Conservation (phyloP, 2,797 vertebrate species). For the Delichon dasypus region DNA sequence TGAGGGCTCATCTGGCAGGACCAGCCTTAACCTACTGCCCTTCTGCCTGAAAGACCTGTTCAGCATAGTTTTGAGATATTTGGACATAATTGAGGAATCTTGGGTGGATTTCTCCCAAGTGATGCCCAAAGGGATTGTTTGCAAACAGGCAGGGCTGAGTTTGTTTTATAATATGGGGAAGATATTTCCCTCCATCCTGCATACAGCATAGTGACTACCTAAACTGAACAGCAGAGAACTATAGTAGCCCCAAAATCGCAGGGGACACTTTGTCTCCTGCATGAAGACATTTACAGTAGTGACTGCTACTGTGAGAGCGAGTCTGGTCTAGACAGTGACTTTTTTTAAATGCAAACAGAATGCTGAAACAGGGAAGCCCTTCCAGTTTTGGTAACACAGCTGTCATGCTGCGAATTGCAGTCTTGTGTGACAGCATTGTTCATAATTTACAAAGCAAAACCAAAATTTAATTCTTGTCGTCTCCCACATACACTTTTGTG, state of each 20-base stretch:
- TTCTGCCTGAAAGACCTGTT: neutral
- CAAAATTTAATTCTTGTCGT: neutral
- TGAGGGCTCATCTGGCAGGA: neutral
- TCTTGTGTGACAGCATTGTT: conserved; percentile 40
- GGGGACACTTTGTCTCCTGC: neutral
- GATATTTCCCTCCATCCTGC: neutral
- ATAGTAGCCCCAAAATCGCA: neutral
- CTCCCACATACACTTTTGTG: neutral
- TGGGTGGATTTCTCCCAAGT: neutral
- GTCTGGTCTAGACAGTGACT: conserved; percentile 26
- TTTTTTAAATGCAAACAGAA: conserved; percentile 29
- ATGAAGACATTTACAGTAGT: neutral
- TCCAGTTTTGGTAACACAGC: conserved; percentile 58
- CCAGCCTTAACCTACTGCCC: neutral
- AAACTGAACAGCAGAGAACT: neutral
- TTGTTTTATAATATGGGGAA: neutral
- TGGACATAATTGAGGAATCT: neutral
- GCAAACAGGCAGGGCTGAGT: neutral
- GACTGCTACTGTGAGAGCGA: conserved; percentile 1
- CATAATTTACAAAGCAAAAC: conserved; percentile 32
- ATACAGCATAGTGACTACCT: neutral
- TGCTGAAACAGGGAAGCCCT: conserved; percentile 40
- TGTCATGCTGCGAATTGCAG: conserved; percentile 32
- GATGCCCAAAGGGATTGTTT: neutral
- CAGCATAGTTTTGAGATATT: neutral